Evolutionary conservation across 2,888 invertebrate species (phyloP), one percentile per base, ranked within the genome.

Genomic region (Autographa gamma): DNA sequence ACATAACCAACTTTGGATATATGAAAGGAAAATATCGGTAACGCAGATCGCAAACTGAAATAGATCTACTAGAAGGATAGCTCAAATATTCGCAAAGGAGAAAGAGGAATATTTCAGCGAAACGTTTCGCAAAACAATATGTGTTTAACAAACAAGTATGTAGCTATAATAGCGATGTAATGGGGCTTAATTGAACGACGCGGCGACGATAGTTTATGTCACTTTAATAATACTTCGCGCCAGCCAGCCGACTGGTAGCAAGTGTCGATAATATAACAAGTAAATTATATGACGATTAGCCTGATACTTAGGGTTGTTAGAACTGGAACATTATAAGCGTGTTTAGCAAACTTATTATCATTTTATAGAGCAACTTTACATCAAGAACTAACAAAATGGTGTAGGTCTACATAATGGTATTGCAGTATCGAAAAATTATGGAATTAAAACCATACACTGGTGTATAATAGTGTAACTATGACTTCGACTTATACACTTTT

Each of bases 101-200:
- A 68, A 69, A 54, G 64, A 62, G 34, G 34, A n/a, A 19, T 56
- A 16, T 2, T 32, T 7, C n/a, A 72, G 60, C 58, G 63, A 66
- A 73, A 71, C 60, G 48, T 43, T 63, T 66, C 61, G 32, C 16
- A 59, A 72, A 66, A 71, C 67, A 74, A 74, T 73, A 71, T 58
- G 70, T 78, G 82, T 83, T 81, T 76, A 71, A 86, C 72, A 80
- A 86, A 83, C 81, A 83, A 77, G 71, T 74, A 52, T 72, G 19
- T 18, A 31, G 38, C 54, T 71, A 48, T 79, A 77, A 76, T 76
- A 73, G 74, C 79, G 68, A 74, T 76, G 69, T 87, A 88, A 89
- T 88, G 80, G 83, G 73, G 69, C 79, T 85, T 89, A 89, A 90
- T 90, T 90, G 88, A 80, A 81, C 74, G 74, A 84, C 74, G 73